These are phyloP conservation scores for Chloroceryle aenea DNA, from an alignment of 2,113 vertebrate species.

Conservation along the genomic window DNA sequence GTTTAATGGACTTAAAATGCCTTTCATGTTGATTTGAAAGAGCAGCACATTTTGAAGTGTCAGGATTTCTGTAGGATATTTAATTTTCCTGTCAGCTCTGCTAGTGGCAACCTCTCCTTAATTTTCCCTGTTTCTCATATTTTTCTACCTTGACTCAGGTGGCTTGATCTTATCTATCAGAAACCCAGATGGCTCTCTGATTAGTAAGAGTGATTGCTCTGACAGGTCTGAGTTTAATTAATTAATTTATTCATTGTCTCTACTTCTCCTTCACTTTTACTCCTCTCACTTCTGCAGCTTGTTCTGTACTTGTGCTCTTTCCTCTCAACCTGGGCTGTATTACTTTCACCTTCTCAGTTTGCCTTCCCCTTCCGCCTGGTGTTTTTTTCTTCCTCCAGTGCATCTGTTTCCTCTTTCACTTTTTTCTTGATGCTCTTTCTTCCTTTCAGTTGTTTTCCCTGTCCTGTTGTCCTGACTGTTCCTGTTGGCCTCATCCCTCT, in stretches of 20 bases:
- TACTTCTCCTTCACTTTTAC: neutral
- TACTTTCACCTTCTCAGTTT: conserved; percentile 9
- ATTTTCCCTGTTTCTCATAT: neutral
- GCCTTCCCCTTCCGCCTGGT: neutral
- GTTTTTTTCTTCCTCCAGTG: neutral
- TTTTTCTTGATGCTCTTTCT: conserved; percentile 3
- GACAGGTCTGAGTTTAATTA: neutral
- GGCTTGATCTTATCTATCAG: neutral
- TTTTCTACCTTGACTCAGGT: neutral
- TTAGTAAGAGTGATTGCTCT: neutral
- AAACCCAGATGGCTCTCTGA: neutral
- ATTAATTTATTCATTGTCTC: rapidly evolving
- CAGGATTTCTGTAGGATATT: neutral
- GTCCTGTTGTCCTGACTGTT: neutral
- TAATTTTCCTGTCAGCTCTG: neutral
- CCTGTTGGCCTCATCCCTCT: neutral
- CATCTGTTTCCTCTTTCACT: conserved; percentile 56
- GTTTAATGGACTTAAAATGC: neutral
- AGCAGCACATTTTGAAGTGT: neutral
- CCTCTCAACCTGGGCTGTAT: neutral
- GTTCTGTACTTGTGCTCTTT: neutral
- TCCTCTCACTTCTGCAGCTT: neutral
- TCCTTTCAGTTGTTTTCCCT: conserved; percentile 6
- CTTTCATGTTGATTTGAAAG: neutral
- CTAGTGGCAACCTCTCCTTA: neutral